Conservation (phyloP, 2,888 invertebrate genomes). For the Calameuta idolon region DNA sequence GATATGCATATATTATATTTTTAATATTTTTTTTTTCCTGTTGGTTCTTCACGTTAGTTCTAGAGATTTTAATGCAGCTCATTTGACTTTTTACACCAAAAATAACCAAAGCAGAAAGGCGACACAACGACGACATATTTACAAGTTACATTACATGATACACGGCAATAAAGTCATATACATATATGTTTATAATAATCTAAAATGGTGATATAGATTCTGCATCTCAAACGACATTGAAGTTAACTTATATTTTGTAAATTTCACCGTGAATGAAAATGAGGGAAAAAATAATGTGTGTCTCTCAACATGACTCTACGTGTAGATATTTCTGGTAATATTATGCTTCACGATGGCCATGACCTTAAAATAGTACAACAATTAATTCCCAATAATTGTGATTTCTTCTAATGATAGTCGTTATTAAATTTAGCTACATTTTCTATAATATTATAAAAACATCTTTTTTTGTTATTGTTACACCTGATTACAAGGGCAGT, state of each 20-base stretch:
- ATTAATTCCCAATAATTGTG: conserved; percentile 38
- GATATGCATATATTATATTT: conserved; percentile 55
- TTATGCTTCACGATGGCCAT: conserved; percentile 34
- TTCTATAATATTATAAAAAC: conserved; percentile 44
- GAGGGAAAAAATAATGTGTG: conserved; percentile 13
- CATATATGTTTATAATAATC: conserved; percentile 42
- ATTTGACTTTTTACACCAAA: conserved; percentile 52
- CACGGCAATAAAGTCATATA: conserved; percentile 57
- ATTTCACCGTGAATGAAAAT: conserved; percentile 36
- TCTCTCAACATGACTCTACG: conserved; percentile 29
- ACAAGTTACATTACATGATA: conserved; percentile 62
- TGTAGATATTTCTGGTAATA: conserved; percentile 43
- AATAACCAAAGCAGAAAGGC: conserved; percentile 56
- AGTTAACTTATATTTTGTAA: conserved; percentile 41
- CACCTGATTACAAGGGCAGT: conserved; percentile 40
- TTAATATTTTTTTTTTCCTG: conserved; percentile 51
- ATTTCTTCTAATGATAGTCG: conserved; percentile 36
- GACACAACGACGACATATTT: conserved; percentile 59
- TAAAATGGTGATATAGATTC: conserved; percentile 35
- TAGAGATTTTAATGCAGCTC: conserved; percentile 44
- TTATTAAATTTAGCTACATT: conserved; percentile 39
- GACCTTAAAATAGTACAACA: conserved; percentile 42
- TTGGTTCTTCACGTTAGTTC: conserved; percentile 44
- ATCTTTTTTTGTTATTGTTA: conserved; percentile 20
- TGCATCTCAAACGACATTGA: conserved; percentile 37